Conservation (phyloP, 1,140 invertebrate genomes). For the Thrips palmi region DNA sequence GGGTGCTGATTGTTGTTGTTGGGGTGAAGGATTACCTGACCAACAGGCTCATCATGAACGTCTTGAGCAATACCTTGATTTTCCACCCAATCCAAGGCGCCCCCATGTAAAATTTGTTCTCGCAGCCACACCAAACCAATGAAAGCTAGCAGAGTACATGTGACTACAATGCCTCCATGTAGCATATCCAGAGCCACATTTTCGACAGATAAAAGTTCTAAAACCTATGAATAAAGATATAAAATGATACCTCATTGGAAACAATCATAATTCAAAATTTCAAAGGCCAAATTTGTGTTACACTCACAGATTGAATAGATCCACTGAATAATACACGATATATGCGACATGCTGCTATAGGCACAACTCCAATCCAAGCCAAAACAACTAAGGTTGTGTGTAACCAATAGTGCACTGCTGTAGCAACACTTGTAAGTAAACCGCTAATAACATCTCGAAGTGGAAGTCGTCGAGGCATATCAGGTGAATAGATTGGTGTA, state of each 20-base stretch:
- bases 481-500: conserved; percentile 95
- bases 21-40: too few species aligned
- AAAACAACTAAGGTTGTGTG: conserved; percentile 89
- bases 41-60: too few species aligned
- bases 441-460: conserved; percentile 78
- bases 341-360: conserved; percentile 89
- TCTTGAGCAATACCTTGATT: too few species aligned
- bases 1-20: too few species aligned
- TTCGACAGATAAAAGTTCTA: conserved; percentile 84
- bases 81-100: conserved; percentile 88
- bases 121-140: conserved; percentile 92
- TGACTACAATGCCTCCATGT: conserved; percentile 91
- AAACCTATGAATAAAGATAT: conserved; percentile 25
- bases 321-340: conserved; percentile 84
- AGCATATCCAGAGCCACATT: conserved; percentile 86
- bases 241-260: conserved; percentile 9
- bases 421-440: conserved; percentile 69
- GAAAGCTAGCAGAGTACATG: conserved; percentile 90
- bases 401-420: conserved; percentile 87
- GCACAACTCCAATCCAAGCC: conserved; percentile 96
- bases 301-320: conserved; percentile 46
- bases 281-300: not conserved
- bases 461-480: conserved; percentile 93
- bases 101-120: conserved; percentile 95
- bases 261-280: conserved; percentile 3